phyloP scores from a whole-genome alignment of 2,113 vertebrate species.

The Strix uralensis region DNA sequence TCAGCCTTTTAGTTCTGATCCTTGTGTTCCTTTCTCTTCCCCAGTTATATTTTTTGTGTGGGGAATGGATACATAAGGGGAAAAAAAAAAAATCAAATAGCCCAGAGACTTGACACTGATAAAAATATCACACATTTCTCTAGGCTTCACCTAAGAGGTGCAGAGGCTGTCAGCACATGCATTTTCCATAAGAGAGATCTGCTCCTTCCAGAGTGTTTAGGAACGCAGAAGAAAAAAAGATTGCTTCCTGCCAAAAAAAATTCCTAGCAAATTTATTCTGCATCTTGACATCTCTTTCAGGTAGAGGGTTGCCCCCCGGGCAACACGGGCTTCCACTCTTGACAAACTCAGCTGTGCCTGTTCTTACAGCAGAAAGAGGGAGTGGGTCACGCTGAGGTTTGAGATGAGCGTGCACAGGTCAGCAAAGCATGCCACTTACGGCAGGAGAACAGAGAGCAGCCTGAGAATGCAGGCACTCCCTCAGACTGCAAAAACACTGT shows the following conservation, averaged over 20 bases:
- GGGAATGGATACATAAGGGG: accelerated
- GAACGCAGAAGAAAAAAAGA: not conserved
- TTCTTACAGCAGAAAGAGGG: not conserved
- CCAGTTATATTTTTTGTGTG: not conserved
- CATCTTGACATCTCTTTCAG: not conserved
- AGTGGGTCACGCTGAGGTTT: not conserved
- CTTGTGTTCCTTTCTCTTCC: not conserved
- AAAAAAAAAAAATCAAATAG: not conserved
- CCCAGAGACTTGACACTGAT: not conserved
- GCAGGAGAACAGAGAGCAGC: constrained; percentile 1
- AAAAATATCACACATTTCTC: not conserved
- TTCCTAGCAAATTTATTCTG: not conserved
- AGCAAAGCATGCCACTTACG: not conserved
- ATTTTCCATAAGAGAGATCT: not conserved
- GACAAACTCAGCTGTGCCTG: not conserved
- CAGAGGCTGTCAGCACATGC: not conserved
- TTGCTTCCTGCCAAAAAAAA: not conserved
- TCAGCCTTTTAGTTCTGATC: not conserved
- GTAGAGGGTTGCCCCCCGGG: not conserved
- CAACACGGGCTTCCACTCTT: not conserved
- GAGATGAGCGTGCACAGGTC: not conserved
- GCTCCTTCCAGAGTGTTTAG: not conserved
- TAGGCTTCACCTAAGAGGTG: not conserved
- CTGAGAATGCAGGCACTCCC: not conserved
- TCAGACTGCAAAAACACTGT: constrained; percentile 18